phyloP scores from a whole-genome alignment of 2,888 invertebrate species.

The Andrena chrysosceles region DNA sequence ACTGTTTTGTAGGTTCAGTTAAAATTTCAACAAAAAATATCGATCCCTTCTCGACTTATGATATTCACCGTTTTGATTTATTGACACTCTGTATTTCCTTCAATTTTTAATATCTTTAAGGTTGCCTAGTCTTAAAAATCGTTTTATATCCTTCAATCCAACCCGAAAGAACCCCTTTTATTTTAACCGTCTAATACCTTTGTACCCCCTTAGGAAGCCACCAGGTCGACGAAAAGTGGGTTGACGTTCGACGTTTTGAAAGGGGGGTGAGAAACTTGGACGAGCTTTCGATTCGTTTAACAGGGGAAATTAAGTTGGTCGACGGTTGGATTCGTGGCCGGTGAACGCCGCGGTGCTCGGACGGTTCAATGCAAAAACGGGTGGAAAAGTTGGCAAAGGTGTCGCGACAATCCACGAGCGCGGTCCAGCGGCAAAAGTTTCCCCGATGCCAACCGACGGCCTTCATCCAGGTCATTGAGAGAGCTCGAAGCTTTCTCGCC shows the following conservation, averaged over 20 bases:
- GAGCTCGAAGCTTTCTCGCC: conserved; percentile 50
- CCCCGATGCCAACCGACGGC: conserved; percentile 31
- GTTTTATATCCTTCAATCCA: no score
- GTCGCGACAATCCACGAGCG: conserved; percentile 46
- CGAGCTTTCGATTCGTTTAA: conserved; percentile 21
- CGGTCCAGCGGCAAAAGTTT: conserved; percentile 43
- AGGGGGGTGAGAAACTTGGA: background rate
- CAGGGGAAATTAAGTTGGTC: conserved; percentile 27
- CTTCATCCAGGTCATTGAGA: conserved; percentile 58
- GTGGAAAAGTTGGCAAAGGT: conserved; percentile 62
- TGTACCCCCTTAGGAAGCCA: background rate
- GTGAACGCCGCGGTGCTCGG: background rate
- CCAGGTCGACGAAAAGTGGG: background rate
- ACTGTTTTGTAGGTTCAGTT: no score
- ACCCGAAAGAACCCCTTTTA: no score
- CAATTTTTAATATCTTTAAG: no score
- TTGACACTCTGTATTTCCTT: no score
- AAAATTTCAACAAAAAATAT: no score
- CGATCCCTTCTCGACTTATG: no score
- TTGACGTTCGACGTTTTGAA: background rate
- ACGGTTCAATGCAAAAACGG: conserved; percentile 2
- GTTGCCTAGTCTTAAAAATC: no score
- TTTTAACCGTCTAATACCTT: no score
- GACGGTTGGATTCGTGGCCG: conserved; percentile 24
- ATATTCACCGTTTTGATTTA: no score